Evolutionary conservation across 1,140 invertebrate species (phyloP), one percentile per base, ranked within the genome.

Genomic region (Listronotus oregonensis): DNA sequence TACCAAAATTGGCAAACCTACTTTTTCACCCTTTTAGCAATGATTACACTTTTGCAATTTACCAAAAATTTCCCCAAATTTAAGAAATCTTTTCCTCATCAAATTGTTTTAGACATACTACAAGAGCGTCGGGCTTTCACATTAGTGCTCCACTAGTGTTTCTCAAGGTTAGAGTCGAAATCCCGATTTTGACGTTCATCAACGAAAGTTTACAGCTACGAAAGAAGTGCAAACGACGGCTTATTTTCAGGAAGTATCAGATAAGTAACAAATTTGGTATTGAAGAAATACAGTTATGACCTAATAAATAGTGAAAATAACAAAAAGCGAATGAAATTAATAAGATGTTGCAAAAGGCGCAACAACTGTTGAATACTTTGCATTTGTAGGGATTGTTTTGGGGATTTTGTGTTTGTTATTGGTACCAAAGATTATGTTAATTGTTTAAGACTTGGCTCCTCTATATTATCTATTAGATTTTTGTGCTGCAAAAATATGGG

Each of bases 251-350:
- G 55, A 62, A 39, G 50, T 43, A 54, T 62, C 12, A 62, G 15
- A 49, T 56, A 18, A 27, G 15, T 27, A 50, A 73, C 44, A 49
- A 68, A 70, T 57, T 52, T 65, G 12, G 74, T 77, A n/a, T 52
- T 76, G 58, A 75, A 75, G 76, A 79, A 57, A 79, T 79, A 11
- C 74, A 78, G 76, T 62, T 79, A 79, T 42, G 76, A 77, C 14
- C 80, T 80, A 34, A 80, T 82, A 6, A 80, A 80, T 57, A 79
- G 83, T 63, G 81, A 79, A 62, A 82, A 83, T 72, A 81, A 82
- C 80, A 83, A 71, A 83, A 85, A 47, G 86, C 85, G 7, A 85
- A 86, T 75, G 83, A 85, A 63, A 84, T 87, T 8, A 84, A 82
- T 70, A 83, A 83, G 52, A 78, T 87, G 66, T 84, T 87, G 54